Evolutionary conservation across 2,888 invertebrate genomes (phyloP).

Genomic region (Baccha elongata): DNA sequence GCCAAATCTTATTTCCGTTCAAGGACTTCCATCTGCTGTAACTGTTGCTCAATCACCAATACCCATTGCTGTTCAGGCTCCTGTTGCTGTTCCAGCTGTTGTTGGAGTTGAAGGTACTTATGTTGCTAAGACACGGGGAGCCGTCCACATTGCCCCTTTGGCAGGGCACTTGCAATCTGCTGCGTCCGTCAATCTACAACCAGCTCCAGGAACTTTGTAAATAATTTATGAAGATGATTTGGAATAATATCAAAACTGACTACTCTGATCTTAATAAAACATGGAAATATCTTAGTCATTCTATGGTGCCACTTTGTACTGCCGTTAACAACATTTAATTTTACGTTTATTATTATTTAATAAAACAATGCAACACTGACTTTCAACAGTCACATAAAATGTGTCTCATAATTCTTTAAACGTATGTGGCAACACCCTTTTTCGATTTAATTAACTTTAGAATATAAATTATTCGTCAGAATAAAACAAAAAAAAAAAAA

Average conservation of each 20-base stretch:
- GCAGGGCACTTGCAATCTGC: conserved; percentile 43
- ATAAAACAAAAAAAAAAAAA: conserved; percentile 25
- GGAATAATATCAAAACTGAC: too few species aligned
- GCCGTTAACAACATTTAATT: too few species aligned
- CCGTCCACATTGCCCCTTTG: conserved; percentile 41
- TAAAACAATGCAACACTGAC: conserved; percentile 17
- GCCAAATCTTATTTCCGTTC: neutral
- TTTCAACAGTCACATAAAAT: conserved; percentile 7
- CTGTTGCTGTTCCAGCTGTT: conserved; percentile 11
- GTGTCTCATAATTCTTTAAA: neutral
- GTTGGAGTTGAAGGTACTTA: conserved; percentile 46
- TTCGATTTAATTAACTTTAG: conserved; percentile 58
- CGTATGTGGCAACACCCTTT: neutral
- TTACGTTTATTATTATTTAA: neutral
- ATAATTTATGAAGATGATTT: neutral
- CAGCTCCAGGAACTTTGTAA: conserved; percentile 33
- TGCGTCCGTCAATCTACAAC: conserved; percentile 38
- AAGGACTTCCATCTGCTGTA: conserved; percentile 14
- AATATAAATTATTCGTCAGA: conserved; percentile 61
- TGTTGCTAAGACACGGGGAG: conserved; percentile 47
- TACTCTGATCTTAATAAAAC: neutral
- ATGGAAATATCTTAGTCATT: neutral
- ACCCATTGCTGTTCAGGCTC: conserved; percentile 10
- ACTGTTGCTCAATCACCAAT: conserved; percentile 18
- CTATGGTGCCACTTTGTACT: neutral